A percentile compares a stretch with the other conserved stretches of the same genome.
phyloP scores from a whole-genome alignment of 2,888 invertebrate genomes.

The Caradrina clavipalpis region DNA sequence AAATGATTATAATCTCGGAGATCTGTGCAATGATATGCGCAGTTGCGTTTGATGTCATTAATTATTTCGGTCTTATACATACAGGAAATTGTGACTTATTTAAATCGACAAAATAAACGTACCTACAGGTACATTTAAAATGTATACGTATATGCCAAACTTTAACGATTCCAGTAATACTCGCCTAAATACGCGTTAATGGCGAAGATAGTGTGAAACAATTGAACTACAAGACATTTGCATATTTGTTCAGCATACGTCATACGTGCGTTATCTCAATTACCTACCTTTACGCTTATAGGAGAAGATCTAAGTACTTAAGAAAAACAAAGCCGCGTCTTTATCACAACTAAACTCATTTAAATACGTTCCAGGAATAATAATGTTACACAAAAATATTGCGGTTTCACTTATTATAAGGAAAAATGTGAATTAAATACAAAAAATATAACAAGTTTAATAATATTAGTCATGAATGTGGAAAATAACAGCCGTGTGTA shows the following conservation, averaged over 20 bases:
- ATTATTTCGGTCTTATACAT: conserved; percentile 23
- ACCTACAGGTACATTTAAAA: neutral
- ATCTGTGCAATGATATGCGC: conserved; percentile 17
- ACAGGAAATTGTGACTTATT: conserved; percentile 36
- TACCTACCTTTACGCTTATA: conserved; percentile 32
- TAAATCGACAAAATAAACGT: neutral
- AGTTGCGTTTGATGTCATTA: conserved; percentile 33
- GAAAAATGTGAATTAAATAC: conserved; percentile 36
- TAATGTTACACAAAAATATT: conserved; percentile 14
- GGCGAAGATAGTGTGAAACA: conserved; percentile 46
- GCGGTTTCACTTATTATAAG: conserved; percentile 19
- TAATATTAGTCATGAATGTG: conserved; percentile 19
- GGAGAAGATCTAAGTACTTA: conserved; percentile 41
- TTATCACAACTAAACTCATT: neutral
- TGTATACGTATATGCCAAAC: neutral
- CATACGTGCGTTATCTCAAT: conserved; percentile 60
- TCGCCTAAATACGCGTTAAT: conserved; percentile 42
- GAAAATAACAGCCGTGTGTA: conserved; percentile 15
- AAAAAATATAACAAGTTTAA: neutral
- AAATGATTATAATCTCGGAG: conserved; percentile 17
- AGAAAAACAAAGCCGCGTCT: conserved; percentile 31
- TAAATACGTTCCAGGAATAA: conserved; percentile 9
- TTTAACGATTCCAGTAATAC: conserved; percentile 3
- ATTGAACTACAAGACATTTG: conserved; percentile 49
- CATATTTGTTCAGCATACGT: conserved; percentile 58